Evolutionary conservation across 2,113 vertebrate species (phyloP).

Genomic region (Equus quagga): DNA sequence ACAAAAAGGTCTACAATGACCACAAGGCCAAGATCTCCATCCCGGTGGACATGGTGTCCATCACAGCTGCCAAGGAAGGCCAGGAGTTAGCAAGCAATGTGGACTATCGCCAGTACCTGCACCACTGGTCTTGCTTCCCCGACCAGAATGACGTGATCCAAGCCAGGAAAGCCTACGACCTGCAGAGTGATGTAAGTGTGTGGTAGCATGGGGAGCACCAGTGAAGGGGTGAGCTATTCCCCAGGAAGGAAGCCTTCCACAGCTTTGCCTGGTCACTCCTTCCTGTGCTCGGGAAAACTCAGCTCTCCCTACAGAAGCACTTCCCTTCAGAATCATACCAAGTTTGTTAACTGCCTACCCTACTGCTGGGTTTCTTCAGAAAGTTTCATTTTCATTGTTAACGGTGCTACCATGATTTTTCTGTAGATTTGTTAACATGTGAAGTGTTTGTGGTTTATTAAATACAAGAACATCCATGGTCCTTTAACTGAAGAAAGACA

Average conservation of each 20-base stretch:
- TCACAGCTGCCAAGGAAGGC: slow-evolving; percentile 92
- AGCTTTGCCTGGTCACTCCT: neutral
- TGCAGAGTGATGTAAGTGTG: slow-evolving; percentile 94
- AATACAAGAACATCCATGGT: neutral
- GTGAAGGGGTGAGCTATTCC: too few relatives aligned
- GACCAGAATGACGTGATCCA: slow-evolving; percentile 96
- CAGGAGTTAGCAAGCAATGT: slow-evolving; percentile 92
- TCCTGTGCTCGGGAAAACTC: neutral
- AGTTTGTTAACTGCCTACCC: neutral
- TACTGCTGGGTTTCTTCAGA: neutral
- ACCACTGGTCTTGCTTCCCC: slow-evolving; percentile 96
- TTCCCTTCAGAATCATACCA: neutral
- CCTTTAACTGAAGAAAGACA: neutral
- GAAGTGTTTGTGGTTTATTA: neutral
- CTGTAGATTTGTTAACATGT: neutral
- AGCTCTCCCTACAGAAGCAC: neutral
- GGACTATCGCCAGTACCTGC: slow-evolving; percentile 93
- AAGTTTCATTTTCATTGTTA: slow-evolving; percentile 17
- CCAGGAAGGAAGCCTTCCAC: neutral
- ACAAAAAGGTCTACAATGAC: slow-evolving; percentile 92
- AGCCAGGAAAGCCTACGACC: slow-evolving; percentile 93
- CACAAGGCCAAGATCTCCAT: slow-evolving; percentile 92
- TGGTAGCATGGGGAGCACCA: neutral
- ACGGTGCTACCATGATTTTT: neutral
- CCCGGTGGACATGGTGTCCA: slow-evolving; percentile 90